Evolutionary conservation across 2,113 vertebrate species (phyloP), one percentile per base, ranked within the genome.

Genomic region (Callaeas wilsoni): DNA sequence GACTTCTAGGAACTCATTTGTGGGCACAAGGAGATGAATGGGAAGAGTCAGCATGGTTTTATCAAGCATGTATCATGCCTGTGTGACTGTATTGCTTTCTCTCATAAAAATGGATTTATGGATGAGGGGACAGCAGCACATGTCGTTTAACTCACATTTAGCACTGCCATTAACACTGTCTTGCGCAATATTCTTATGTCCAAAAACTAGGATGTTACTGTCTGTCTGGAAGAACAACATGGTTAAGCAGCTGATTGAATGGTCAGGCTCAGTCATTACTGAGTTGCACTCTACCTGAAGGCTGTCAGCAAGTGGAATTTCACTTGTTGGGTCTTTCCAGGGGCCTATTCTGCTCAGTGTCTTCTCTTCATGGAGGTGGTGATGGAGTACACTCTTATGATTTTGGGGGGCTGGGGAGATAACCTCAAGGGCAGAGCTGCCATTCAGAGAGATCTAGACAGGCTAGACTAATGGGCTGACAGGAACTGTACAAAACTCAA

Each of bases 391-490:
- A 69, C 8, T 56, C 8, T 42, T 76, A 63, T 0, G 3, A n/a
- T 6, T 59, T 49, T 67, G 5, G 9, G 3, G 16, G 4, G 2
- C 0, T 27, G 11, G 12, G 4, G 27, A 77, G 8, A 73, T 30
- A 84, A 64, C 15, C 37, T n/a, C 0, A 2, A 49, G 21, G 30
- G 10, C 21, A 70, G 65, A 90, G 11, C 46, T 88, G n/a, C 7
- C 19, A 13, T 82, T 75, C 42, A 78, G 41, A 67, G 50, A 26
- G 30, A 49, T 27, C 10, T 69, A 60, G 27, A 75, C 10, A 46
- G 23, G 3, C 47, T 59, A 20, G 30, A 75, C n/a, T 37, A 75
- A 42, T 63, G 70, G 47, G 19, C 12, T 53, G 60, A 67, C 8
- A 49, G 42, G n/a, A 88, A 32, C 13, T 16, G 64, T 80, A 35